Evolutionary conservation across 2,797 vertebrate species (phyloP), one percentile per base, ranked within the genome.

Genomic region (Pitangus sulphuratus): DNA sequence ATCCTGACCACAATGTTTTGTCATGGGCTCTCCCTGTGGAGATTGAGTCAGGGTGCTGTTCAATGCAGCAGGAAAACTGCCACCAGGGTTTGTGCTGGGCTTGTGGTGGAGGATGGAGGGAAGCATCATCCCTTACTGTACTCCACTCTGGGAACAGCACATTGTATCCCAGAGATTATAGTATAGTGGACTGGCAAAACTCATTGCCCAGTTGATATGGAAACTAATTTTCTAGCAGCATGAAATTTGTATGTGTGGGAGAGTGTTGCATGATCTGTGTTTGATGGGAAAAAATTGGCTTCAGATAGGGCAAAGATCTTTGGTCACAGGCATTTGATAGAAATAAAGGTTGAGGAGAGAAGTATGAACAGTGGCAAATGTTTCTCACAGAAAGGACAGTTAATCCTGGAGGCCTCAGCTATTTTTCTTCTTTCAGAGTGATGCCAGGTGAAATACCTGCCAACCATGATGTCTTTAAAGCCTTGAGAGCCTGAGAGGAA

Each of bases 1-100:
- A 0, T 45, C 51, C 71, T 39, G 13, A 50, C 14, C n/a, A 10
- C 2, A 0, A 5, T 2, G 4, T 50, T 35, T 18, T 1, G 1
- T 30, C 4, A 2, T 9, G 57, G 50, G 57, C 24, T 76, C 24
- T 64, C 45, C 45, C 28, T 14, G 26, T 0, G 1, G 33, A 68
- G 60, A 30, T 24, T 0, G 1, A 31, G 25, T 40, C 50, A 12
- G 81, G 11, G 11, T 8, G 2, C 18, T 22, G 17, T 10, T 44
- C 42, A 20, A 1, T 3, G 7, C 54, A 33, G 65, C 50, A 60
- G 62, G 45, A 82, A 75, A 64, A 47, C 15, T 90, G n/a, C 15
- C 28, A 11, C 58, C 69, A 17, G 22, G 15, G 21, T 61, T 72
- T 66, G 61, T 45, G 26, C 21, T 54, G 40, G 37, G 37, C n/a